Evolutionary conservation across 2,113 vertebrate species (phyloP), one percentile per base, ranked within the genome.

Genomic region (Vidua macroura): DNA sequence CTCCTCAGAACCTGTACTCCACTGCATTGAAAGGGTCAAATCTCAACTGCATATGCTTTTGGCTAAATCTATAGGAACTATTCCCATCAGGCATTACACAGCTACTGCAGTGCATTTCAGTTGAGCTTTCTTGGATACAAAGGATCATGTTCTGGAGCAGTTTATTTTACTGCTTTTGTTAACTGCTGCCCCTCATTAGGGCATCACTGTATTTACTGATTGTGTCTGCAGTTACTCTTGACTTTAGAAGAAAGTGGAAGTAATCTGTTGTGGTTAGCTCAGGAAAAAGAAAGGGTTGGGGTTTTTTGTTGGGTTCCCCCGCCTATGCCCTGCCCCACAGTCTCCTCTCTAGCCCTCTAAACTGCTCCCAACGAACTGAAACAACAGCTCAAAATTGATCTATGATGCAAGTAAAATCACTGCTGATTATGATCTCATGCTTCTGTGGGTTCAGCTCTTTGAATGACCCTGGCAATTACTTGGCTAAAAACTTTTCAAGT

Each of bases 341-440:
- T 33, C 21, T 62, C 6, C 15, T 52, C 21, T 79, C 30, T 63
- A 9, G 77, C 52, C 20, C 19, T 49, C 43, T 89, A 46, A 87
- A 49, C 58, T 82, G 51, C 31, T 92, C 74, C 67, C 46, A 85
- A 51, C 74, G 58, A 91, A 69, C 74, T 80, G 67, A 94, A 95
- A 87, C 37, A 84, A 53, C 46, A 87, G 55, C 41, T 67, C 75
- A 25, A 39, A 84, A 66, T 2, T 90, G 58, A 92, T 87, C 93
- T 93, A 7, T 69, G 55, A 87, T 89, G 93, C 87, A 92, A 92
- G 46, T 91, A n/a, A 85, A 87, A 89, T 96, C 78, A 66, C 66
- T 91, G 51, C 66, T 92, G 91, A 85, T 93, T 94, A 83, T 85
- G 70, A 90, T 94, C 91, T 95, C 67, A 79, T 91, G 79, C 84